Conservation (phyloP, 2,797 vertebrate species). For the Chromobotia macracanthus region DNA sequence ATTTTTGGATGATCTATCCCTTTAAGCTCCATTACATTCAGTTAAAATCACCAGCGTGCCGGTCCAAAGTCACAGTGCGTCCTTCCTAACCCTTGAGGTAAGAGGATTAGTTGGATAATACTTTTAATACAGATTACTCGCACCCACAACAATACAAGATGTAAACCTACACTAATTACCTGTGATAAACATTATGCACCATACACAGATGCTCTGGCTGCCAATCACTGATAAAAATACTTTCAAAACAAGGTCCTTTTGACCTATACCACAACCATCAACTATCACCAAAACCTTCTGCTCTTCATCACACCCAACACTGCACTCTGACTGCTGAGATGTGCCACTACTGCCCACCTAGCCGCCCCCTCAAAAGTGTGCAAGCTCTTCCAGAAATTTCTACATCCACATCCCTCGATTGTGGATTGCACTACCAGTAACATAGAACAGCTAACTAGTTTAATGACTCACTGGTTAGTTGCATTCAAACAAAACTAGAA, state of each 20-base stretch:
- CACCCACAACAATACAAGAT: constrained; percentile 23
- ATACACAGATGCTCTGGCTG: background rate
- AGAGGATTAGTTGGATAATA: constrained; percentile 38
- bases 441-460: constrained; percentile 17
- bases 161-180: constrained; percentile 12
- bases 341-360: constrained; percentile 8
- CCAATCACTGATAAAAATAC: background rate
- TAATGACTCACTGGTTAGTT: constrained; percentile 3
- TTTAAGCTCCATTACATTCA: constrained; percentile 14
- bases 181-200: background rate
- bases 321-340: background rate
- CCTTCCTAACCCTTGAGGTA: constrained; percentile 10
- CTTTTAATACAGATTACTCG: constrained; percentile 39
- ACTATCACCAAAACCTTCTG: background rate
- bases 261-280: background rate
- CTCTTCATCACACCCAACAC: background rate
- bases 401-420: constrained; percentile 3
- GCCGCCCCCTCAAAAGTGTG: constrained; percentile 32
- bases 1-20: too few species aligned
- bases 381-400: constrained; percentile 40
- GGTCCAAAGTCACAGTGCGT: background rate
- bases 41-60: background rate
- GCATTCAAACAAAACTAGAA: background rate
- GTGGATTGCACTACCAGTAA: background rate
- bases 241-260: background rate